Conservation (phyloP, 2,888 invertebrate species). For the Lutraria lutraria region DNA sequence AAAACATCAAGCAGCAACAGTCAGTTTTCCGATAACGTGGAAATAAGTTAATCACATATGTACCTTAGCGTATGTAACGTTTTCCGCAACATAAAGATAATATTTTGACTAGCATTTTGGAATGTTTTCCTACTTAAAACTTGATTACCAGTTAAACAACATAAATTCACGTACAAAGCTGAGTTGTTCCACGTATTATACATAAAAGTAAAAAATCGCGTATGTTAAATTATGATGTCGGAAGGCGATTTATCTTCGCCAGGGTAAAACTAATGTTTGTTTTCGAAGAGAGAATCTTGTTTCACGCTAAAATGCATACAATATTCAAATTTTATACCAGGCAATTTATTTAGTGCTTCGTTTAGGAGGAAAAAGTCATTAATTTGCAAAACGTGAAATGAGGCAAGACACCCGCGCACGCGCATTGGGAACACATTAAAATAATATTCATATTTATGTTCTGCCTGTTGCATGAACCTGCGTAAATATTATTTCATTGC, state of each 20-base stretch:
- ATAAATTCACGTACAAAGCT: slow-evolving; percentile 22
- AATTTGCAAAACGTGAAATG: slow-evolving; percentile 70
- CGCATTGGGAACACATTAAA: slow-evolving; percentile 18
- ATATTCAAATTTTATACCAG: slow-evolving; percentile 53
- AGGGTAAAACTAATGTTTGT: slow-evolving; percentile 67
- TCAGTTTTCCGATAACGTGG: too few species aligned
- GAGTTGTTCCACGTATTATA: slow-evolving; percentile 29
- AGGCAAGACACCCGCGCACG: slow-evolving; percentile 54
- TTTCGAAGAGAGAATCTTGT: slow-evolving; percentile 65
- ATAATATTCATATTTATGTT: neutral
- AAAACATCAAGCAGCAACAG: too few species aligned
- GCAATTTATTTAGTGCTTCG: slow-evolving; percentile 54
- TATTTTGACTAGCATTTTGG: slow-evolving; percentile 3
- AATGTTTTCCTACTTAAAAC: slow-evolving; percentile 1
- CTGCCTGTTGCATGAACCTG: neutral
- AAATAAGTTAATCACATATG: too few species aligned
- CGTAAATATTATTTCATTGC: slow-evolving; percentile 18
- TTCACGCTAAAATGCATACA: slow-evolving; percentile 67
- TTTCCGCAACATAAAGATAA: neutral
- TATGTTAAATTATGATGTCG: slow-evolving; percentile 54
- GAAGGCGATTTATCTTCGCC: slow-evolving; percentile 36
- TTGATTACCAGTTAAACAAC: neutral
- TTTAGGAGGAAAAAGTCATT: slow-evolving; percentile 58
- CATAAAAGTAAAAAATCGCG: slow-evolving; percentile 13
- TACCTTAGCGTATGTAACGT: neutral